Base-by-base conservation (phyloP, 2,113 vertebrate genomes). In the Diadophis punctatus region DNA sequence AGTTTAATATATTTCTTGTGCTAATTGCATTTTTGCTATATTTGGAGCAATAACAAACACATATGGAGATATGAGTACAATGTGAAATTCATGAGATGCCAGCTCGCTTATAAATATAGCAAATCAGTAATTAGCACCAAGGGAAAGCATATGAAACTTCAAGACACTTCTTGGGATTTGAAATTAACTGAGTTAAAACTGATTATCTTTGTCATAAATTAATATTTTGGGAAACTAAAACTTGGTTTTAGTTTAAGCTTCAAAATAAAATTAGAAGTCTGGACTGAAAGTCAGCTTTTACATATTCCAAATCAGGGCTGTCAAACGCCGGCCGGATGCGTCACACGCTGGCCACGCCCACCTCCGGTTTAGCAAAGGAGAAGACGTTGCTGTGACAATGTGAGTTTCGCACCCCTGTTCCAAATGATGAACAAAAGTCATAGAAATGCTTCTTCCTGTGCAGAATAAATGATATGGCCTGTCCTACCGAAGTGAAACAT, bases 51-150 rank as follows among this genome's bases (percentile, higher is more conserved):
- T 90, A 94, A 93, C 56, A 95, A 89, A 94, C 90, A 93, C 96
- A 97, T 96, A 97, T 96, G 97, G 95, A 96, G 94, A 95, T 96
- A 97, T 96, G 96, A 96, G 94, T 94, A 96, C 90, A 97, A 95
- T 95, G 93, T 95, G 91, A 97, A 97, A 96, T 96, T 97, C 95
- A 96, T 95, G 94, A 96, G 94, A 86, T 96, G 91, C 92, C 95
- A 90, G 87, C 95, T 95, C 90, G 55, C 88, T 96, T 96, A 96
- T 97, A 98, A 98, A 97, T 96, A 96, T 96, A 97, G 95, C 97
- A 96, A 96, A 89, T 87, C 93, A 92, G 89, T 95, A 97, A 97
- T 97, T 97, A 97, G 34, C 1, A 11, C 94, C 90, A 96, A 94
- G 88, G 91, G 88, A 89, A 86, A 97, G 95, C 97, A 94, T 95